phyloP scores from a whole-genome alignment of 2,888 invertebrate species.

The Meteorus cinctellus region DNA sequence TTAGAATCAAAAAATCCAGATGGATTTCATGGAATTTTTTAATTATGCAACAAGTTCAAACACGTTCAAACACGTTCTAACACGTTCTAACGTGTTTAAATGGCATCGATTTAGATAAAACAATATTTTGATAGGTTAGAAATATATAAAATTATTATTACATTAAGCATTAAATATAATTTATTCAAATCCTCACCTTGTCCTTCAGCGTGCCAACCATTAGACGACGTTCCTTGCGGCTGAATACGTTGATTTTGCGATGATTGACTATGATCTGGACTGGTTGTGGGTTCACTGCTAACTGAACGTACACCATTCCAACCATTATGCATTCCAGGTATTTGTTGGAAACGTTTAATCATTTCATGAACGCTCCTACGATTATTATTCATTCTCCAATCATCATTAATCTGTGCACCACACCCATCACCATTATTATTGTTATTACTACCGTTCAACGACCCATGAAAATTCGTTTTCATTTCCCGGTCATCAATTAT shows the following conservation, averaged over 20 bases:
- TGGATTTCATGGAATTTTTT: too few species aligned
- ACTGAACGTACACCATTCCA: conserved; percentile 61
- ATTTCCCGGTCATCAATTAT: background rate
- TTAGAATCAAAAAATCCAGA: too few species aligned
- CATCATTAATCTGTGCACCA: conserved; percentile 56
- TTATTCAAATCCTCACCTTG: conserved; percentile 46
- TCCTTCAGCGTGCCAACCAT: conserved; percentile 63
- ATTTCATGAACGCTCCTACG: conserved; percentile 71
- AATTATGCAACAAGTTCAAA: too few species aligned
- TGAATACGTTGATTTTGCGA: conserved; percentile 63
- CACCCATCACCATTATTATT: conserved; percentile 41
- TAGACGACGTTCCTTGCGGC: conserved; percentile 61
- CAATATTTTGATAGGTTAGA: too few species aligned
- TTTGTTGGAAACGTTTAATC: conserved; percentile 70
- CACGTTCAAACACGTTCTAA: too few species aligned
- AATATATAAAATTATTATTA: too few species aligned
- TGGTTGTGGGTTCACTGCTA: conserved; percentile 62
- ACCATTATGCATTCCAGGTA: conserved; percentile 65
- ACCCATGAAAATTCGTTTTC: background rate
- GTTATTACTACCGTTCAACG: background rate
- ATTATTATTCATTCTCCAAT: conserved; percentile 61
- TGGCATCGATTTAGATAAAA: too few species aligned
- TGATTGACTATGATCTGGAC: conserved; percentile 62
- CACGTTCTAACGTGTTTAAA: too few species aligned
- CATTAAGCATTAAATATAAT: too few species aligned